Evolutionary conservation across 2,888 invertebrate species (phyloP).

Genomic region (Apodemia mormo): DNA sequence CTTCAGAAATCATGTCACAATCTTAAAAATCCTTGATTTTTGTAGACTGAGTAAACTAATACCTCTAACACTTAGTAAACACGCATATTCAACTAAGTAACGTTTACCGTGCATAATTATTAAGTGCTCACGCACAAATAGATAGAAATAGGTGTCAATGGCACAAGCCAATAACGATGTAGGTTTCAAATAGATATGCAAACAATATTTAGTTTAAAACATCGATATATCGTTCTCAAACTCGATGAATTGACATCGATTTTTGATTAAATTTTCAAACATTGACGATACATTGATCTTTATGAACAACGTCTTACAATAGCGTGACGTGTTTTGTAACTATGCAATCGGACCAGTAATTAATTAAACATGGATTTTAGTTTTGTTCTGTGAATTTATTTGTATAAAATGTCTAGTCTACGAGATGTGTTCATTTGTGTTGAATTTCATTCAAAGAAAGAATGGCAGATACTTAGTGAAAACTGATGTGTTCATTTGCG

Average conservation of each 20-base stretch:
- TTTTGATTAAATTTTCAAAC: not conserved
- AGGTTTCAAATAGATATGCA: not conserved
- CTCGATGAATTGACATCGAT: no score
- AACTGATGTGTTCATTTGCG: no score
- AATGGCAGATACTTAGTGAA: no score
- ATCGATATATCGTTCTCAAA: not conserved
- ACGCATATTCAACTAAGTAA: slow-evolving; percentile 1
- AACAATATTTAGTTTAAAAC: not conserved
- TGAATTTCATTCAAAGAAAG: no score
- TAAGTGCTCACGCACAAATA: not conserved
- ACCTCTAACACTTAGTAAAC: no score
- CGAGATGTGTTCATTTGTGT: no score
- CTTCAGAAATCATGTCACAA: no score
- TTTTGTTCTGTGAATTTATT: not conserved
- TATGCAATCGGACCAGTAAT: not conserved
- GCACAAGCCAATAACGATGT: not conserved
- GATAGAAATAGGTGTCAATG: not conserved
- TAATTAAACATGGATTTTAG: not conserved
- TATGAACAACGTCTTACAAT: no score
- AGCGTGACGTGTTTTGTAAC: no score
- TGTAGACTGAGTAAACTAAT: not conserved
- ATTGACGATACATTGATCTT: no score
- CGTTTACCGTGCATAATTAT: slow-evolving; percentile 3
- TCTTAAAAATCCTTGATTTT: not conserved
- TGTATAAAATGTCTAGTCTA: no score